Percentiles rank a stretch among this genome's conserved stretches.
Conservation (phyloP, 2,888 invertebrate genomes). For the Sesamia inferens region DNA sequence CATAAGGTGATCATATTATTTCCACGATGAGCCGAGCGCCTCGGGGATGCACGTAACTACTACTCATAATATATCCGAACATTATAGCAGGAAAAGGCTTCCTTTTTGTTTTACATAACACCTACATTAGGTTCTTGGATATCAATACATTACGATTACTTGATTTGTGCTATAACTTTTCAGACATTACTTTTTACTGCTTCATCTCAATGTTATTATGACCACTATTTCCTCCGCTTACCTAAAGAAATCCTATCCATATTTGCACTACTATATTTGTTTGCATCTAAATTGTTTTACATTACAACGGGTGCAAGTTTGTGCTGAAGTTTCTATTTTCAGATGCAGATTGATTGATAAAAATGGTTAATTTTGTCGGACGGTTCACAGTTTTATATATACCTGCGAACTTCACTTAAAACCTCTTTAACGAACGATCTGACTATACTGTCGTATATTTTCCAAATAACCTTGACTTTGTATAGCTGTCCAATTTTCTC, state of each 20-base stretch:
- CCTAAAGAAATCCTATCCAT: conserved; percentile 3
- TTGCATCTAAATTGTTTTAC: conserved; percentile 3
- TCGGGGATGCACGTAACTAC: conserved; percentile 37
- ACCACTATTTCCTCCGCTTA: conserved; percentile 4
- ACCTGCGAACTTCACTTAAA: conserved; percentile 16
- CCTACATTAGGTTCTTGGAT: conserved; percentile 2
- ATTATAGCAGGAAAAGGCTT: neutral
- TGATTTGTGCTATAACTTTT: conserved; percentile 27
- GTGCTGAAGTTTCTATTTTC: conserved; percentile 3
- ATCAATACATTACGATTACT: conserved; percentile 14
- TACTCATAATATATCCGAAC: neutral
- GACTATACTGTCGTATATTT: conserved; percentile 21
- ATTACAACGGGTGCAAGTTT: neutral
- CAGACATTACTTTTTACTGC: conserved; percentile 16
- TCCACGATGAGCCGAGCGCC: conserved; percentile 32
- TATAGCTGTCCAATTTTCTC: conserved; percentile 14
- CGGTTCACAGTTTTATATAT: neutral
- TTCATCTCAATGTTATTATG: conserved; percentile 24
- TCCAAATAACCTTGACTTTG: conserved; percentile 13
- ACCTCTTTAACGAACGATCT: conserved; percentile 27
- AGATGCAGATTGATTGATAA: neutral
- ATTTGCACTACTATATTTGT: neutral
- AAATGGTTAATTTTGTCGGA: conserved; percentile 7
- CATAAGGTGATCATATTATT: conserved; percentile 19
- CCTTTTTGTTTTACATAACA: conserved; percentile 10